Evolutionary conservation across 2,113 vertebrate species (phyloP).

Genomic region (Progne subis): DNA sequence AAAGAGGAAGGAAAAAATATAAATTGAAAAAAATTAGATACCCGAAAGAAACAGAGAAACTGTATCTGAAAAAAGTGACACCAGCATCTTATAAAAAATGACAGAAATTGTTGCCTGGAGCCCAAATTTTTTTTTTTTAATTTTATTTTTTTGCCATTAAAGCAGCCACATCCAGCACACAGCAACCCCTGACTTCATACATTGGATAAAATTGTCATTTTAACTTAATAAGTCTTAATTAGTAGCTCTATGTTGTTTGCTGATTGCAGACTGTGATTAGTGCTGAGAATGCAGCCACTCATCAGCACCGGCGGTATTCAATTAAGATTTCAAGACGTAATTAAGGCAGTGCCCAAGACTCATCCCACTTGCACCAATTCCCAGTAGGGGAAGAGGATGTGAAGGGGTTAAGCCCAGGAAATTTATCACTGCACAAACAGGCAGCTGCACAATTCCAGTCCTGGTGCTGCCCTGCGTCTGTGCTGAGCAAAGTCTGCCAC

Average conservation of each 20-base stretch:
- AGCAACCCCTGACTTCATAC: neutral
- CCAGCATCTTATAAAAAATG: neutral
- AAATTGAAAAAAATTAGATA: neutral
- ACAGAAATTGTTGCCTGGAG: neutral
- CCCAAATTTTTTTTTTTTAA: neutral
- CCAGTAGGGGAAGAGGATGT: neutral
- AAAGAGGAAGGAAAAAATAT: neutral
- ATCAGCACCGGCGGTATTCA: neutral
- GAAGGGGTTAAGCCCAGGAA: conserved; percentile 37
- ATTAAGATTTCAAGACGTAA: neutral
- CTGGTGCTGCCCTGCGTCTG: neutral
- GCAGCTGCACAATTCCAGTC: conserved; percentile 11
- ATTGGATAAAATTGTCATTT: neutral
- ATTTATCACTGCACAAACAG: neutral
- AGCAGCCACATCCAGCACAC: neutral
- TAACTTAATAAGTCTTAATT: neutral
- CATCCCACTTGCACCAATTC: neutral
- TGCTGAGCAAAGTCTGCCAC: neutral
- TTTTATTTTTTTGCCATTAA: neutral
- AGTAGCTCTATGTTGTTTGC: neutral
- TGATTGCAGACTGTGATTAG: neutral
- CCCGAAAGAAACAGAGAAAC: neutral
- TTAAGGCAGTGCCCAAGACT: neutral
- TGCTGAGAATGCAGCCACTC: neutral
- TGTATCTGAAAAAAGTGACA: neutral